Base-by-base conservation (phyloP, 2,888 invertebrate species). In the Oegoconia quadripuncta region DNA sequence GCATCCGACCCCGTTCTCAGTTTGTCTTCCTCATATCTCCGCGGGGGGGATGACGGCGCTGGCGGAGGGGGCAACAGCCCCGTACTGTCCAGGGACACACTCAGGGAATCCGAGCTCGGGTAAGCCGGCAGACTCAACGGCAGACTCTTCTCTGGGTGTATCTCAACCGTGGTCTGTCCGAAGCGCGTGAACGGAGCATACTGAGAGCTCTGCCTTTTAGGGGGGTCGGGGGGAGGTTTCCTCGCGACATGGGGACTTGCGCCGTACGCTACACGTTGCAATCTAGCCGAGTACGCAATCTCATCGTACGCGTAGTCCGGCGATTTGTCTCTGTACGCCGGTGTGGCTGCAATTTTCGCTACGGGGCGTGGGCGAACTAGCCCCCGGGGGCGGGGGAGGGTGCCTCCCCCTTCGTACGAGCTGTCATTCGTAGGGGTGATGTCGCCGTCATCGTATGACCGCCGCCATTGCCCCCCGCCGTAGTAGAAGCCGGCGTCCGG, bases 381-480 rank as follows among this genome's bases (percentile, higher is more conserved):
- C 1, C 94, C 94, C 48, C 95, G 88, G 3, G 96, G 96, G 38
- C 97, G 91, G 0, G 97, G 96, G 44, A 97, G 75, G 0, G 97
- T 97, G 5, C 96, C 96, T 1, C 95, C 94, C 0, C 95, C 95
- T 55, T 93, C 93, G 55, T 88, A 86, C 0, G 76, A 72, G 43
- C 73, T 69, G 49, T 96, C 96, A 67, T 96, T 96, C 31, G 96
- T 96, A 9, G 86, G 86, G 20, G 96, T 96, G 48, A 96, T 93
- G 74, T 97, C 96, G 12, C 96, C 96, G 67, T 96, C 96, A 72
- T 96, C 96, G 71, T 94, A 95, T 46, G 94, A 93, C 56, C 95
- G 89, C 61, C 93, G 89, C 93, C 93, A 93, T 48, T 90, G 89
- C 0, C 88, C 86, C 29, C 88, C 89, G 46, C 90, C 90, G 46